A percentile compares a stretch with the other conserved stretches of the same genome.
These are phyloP conservation scores for Thereva unica DNA, from an alignment of 2,888 invertebrate genomes.

Conservation along the genomic window DNA sequence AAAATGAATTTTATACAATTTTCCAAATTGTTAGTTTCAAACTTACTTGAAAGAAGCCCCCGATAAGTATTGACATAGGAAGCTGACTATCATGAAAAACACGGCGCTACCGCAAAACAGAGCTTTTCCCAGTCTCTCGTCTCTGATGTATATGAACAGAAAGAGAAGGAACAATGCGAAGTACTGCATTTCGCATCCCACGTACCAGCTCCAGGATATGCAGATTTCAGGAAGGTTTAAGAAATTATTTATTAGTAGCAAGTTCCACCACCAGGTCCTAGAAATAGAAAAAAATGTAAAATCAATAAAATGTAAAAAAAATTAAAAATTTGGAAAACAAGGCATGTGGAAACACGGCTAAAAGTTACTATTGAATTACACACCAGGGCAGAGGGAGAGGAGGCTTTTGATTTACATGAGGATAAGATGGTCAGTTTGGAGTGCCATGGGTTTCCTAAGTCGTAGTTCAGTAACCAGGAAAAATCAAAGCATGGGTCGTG, in stretches of 20 bases:
- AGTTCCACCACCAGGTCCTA: conserved; percentile 51
- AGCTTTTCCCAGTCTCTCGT: conserved; percentile 45
- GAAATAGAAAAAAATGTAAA: conserved; percentile 29
- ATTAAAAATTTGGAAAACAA: not conserved
- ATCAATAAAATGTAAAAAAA: not conserved
- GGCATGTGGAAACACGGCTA: too few relatives aligned
- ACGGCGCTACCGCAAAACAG: conserved; percentile 44
- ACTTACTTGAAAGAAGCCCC: conserved; percentile 52
- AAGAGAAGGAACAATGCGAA: conserved; percentile 47
- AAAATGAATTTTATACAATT: not conserved
- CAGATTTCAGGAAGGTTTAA: conserved; percentile 48
- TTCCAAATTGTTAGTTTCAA: not conserved
- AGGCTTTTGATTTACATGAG: too few relatives aligned
- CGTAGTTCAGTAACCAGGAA: too few relatives aligned
- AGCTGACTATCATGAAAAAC: conserved; percentile 45
- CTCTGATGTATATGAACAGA: conserved; percentile 48
- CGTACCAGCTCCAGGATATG: conserved; percentile 52
- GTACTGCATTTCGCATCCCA: conserved; percentile 52
- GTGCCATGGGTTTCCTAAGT: too few relatives aligned
- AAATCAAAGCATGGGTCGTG: too few relatives aligned
- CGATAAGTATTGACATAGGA: conserved; percentile 47
- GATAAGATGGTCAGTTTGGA: too few relatives aligned
- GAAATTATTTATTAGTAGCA: conserved; percentile 49
- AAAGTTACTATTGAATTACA: too few relatives aligned
- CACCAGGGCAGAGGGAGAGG: too few relatives aligned